A percentile compares a stretch with the other conserved stretches of the same genome.
Evolutionary conservation across 2,113 vertebrate species (phyloP).

Genomic region (Lamprotornis superbus): DNA sequence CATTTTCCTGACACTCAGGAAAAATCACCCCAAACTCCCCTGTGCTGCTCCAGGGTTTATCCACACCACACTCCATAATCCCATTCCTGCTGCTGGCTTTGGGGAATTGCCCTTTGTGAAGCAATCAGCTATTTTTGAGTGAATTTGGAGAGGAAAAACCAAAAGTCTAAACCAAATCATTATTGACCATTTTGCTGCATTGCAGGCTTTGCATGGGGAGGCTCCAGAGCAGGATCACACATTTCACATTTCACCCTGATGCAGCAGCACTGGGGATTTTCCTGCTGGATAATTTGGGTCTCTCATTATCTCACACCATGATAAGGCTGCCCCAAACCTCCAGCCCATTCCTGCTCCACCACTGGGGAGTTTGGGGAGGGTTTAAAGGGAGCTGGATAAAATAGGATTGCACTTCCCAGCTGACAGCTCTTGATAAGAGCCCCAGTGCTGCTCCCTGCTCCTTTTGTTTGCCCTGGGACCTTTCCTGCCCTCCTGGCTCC

Average conservation of each 20-base stretch:
- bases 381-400: slow-evolving; percentile 18
- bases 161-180: neutral
- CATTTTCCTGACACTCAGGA: neutral
- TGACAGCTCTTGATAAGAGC: slow-evolving; percentile 53
- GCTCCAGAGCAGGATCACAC: accelerated
- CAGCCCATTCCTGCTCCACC: accelerated
- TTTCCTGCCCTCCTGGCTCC: neutral
- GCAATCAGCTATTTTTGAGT: neutral
- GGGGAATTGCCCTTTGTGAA: neutral
- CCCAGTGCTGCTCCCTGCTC: neutral
- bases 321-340: neutral
- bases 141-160: neutral
- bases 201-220: accelerated
- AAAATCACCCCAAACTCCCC: neutral
- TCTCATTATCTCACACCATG: neutral
- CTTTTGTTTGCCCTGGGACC: neutral
- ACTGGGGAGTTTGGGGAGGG: accelerated
- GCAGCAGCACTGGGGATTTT: neutral
- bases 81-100: neutral
- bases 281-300: neutral
- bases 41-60: neutral
- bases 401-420: neutral
- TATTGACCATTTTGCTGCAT: neutral
- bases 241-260: neutral
- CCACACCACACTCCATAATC: accelerated